Percentiles rank a stretch among this genome's conserved stretches.
These are phyloP conservation scores for Sminthurides bifidus DNA, from an alignment of 1,140 invertebrate genomes.

Conservation along the genomic window DNA sequence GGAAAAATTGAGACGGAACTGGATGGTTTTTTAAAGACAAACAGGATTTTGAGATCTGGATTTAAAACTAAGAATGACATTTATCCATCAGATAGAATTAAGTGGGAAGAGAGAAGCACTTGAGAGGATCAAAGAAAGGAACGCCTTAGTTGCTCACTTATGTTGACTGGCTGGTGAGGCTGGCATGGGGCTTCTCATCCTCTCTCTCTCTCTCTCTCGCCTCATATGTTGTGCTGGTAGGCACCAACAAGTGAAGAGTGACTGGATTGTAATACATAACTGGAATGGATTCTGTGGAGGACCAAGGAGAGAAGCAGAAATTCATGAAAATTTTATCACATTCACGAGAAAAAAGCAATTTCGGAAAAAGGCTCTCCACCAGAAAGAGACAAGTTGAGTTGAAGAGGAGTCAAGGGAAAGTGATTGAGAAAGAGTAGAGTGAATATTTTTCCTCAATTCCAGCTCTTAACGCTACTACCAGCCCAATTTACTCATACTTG, in stretches of 20 bases:
- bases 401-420: slow-evolving; percentile 35
- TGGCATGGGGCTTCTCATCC: no score
- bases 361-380: slow-evolving; percentile 33
- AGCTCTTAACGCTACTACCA: neutral
- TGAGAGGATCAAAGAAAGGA: slow-evolving; percentile 18
- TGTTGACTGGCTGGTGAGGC: neutral
- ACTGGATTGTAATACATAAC: no score
- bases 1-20: slow-evolving; percentile 7
- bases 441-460: slow-evolving; percentile 10
- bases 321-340: slow-evolving; percentile 33
- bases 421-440: slow-evolving; percentile 35
- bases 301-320: slow-evolving; percentile 12
- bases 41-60: neutral
- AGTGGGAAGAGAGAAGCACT: slow-evolving; percentile 19
- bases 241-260: no score
- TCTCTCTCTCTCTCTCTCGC: neutral
- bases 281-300: no score
- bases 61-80: slow-evolving; percentile 27
- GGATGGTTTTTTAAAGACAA: neutral
- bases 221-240: no score
- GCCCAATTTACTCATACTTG: neutral
- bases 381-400: slow-evolving; percentile 33
- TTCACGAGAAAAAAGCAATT: slow-evolving; percentile 32
- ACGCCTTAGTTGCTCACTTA: no score
- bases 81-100: slow-evolving; percentile 29